Evolutionary conservation across 1,140 invertebrate genomes (phyloP), one percentile per base, ranked within the genome.

Genomic region (Drosophila setifemur): DNA sequence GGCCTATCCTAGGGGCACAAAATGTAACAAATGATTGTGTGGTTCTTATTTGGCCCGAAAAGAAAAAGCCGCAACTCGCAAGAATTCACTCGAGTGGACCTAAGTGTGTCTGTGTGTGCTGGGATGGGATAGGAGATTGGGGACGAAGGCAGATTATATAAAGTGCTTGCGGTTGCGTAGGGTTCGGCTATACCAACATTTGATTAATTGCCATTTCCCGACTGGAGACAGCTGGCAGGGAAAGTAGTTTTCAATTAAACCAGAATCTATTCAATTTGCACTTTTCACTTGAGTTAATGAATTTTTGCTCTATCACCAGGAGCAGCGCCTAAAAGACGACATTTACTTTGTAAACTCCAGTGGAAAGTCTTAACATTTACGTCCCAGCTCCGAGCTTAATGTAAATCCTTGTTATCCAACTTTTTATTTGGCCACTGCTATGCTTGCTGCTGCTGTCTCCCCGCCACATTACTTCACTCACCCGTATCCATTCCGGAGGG

Each of bases 11-110:
- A n/a, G 48, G 29, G 14, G 48, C 6, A 18, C 40, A 53, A 53
- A 61, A 44, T 50, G 44, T 44, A 50, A 61, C 52, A 50, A 61
- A 61, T 61, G 57, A 61, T 52, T n/a, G n/a, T 47, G 53, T 57
- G 53, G 53, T 35, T 57, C 37, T 47, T 57, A 47, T 57, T 45
- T 31, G 42, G 26, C 19, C 39, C 16, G 14, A 18, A 9, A 18
- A n/a, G n/a, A 9, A 39, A 39, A 39, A 39, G 37, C 37, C 37
- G 37, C 37, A 39, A 39, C n/a, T 40, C 35, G 8, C 18, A 23
- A 5, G n/a, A 14, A 28, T 21, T 8, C 8, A 4, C 28, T n/a
- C 12, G 23, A 11, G 11, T 2, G 3, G 12, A 4, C 4, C n/a
- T 14, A 23, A 12, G 19, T 35, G 31, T 37, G 7, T 31, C 11